phyloP scores from a whole-genome alignment of 2,113 vertebrate genomes.

The Leptosomus discolor region DNA sequence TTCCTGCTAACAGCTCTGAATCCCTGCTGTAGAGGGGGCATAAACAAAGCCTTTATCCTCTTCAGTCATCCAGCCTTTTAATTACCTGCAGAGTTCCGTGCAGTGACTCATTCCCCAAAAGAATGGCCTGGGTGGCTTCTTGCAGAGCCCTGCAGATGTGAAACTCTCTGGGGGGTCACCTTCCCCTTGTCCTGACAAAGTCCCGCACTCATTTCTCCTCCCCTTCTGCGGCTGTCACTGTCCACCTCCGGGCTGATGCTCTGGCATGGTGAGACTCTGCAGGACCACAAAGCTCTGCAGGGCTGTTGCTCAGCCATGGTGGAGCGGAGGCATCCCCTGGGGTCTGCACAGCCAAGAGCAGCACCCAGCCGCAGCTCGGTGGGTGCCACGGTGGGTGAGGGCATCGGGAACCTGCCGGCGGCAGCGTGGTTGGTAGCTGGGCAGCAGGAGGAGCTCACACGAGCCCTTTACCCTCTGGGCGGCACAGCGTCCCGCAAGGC shows the following conservation, averaged over 20 bases:
- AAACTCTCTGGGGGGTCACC: background rate
- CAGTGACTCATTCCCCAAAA: background rate
- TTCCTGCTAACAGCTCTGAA: background rate
- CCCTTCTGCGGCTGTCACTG: fast-evolving
- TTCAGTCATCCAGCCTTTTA: background rate
- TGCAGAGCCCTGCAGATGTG: background rate
- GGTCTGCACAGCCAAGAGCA: background rate
- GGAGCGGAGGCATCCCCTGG: background rate
- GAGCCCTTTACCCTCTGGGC: background rate
- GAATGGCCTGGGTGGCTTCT: background rate
- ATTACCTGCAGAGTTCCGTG: background rate
- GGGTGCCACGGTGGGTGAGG: background rate
- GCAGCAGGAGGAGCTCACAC: background rate
- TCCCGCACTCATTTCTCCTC: fast-evolving
- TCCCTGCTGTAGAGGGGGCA: background rate
- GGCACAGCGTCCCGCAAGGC: fast-evolving
- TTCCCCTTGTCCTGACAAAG: fast-evolving
- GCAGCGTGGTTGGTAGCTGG: background rate
- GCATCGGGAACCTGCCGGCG: background rate
- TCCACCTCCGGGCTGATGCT: background rate
- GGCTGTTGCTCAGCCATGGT: background rate
- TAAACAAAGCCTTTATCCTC: background rate
- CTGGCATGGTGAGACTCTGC: fast-evolving
- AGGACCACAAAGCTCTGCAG: background rate
- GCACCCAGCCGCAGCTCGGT: background rate